These are phyloP conservation scores for Karalla daura DNA, from an alignment of 2,797 vertebrate genomes.

Conservation along the genomic window DNA sequence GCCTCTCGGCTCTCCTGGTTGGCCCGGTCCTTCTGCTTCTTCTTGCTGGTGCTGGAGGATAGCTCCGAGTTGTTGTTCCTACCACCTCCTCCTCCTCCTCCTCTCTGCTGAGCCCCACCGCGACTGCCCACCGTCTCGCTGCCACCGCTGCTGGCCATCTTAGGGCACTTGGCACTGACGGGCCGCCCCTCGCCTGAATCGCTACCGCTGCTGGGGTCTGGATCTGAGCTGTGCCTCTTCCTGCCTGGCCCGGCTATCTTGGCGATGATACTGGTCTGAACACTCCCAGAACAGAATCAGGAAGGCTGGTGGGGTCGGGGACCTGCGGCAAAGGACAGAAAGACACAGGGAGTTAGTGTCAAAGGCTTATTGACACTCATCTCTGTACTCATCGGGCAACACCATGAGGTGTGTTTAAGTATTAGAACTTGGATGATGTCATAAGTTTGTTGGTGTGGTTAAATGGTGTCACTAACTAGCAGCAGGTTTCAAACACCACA, in stretches of 20 bases:
- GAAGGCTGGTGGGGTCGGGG: slow-evolving; percentile 73
- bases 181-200: slow-evolving; percentile 91
- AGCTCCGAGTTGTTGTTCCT: slow-evolving; percentile 84
- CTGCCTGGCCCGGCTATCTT: slow-evolving; percentile 99
- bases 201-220: slow-evolving; percentile 91
- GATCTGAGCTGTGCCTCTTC: slow-evolving; percentile 98
- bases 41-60: slow-evolving; percentile 88
- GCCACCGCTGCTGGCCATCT: slow-evolving; percentile 91
- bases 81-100: slow-evolving; percentile 74
- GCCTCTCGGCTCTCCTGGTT: slow-evolving; percentile 97
- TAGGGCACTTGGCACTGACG: slow-evolving; percentile 94
- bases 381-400: too few species aligned
- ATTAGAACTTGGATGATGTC: neutral
- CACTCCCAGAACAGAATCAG: slow-evolving; percentile 91
- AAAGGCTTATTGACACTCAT: neutral
- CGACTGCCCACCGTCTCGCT: slow-evolving; percentile 52
- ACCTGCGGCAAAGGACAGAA: slow-evolving; percentile 26
- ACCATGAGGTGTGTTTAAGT: too few species aligned
- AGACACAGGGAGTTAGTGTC: neutral
- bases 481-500: slow-evolving; percentile 8
- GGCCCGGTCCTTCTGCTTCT: slow-evolving; percentile 96
- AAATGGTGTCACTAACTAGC: neutral
- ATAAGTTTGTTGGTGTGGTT: neutral
- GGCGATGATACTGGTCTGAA: slow-evolving; percentile 93
- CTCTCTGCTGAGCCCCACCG: slow-evolving; percentile 76